Evolutionary conservation across 2,797 vertebrate species (phyloP).

Genomic region (Anguilla marmorata): DNA sequence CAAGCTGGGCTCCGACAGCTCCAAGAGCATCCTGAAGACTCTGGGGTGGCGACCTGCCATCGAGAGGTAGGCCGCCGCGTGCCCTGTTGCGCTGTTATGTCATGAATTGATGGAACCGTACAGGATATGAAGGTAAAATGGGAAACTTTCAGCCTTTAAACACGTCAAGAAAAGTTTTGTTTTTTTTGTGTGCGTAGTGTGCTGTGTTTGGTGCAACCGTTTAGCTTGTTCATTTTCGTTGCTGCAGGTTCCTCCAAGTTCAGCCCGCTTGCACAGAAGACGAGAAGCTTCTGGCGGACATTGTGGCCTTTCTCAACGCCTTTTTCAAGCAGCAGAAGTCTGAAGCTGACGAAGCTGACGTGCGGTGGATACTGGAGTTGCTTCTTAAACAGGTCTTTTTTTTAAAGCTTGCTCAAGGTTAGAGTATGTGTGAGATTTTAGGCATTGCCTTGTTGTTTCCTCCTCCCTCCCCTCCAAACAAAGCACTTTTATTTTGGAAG

Average conservation of each 20-base stretch:
- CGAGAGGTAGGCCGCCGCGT: conserved; percentile 75
- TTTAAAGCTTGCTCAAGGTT: conserved; percentile 7
- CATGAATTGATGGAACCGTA: neutral
- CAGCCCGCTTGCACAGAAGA: conserved; percentile 86
- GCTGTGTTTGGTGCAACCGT: neutral
- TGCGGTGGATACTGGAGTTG: conserved; percentile 88
- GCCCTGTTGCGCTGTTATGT: neutral
- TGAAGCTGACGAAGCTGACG: conserved; percentile 65
- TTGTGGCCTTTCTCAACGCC: conserved; percentile 87
- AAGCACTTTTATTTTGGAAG: conserved; percentile 50
- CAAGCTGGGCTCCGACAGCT: conserved; percentile 64
- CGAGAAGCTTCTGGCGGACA: conserved; percentile 86
- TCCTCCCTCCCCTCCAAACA: conserved; percentile 33
- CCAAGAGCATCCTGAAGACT: conserved; percentile 68
- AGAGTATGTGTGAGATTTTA: conserved; percentile 11
- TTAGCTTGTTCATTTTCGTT: conserved; percentile 15
- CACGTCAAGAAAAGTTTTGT: no score
- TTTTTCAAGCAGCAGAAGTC: conserved; percentile 74
- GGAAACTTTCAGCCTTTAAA: neutral
- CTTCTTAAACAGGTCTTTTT: conserved; percentile 82
- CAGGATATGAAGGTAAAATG: neutral
- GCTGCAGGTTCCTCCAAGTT: conserved; percentile 88
- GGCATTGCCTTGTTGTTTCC: conserved; percentile 39
- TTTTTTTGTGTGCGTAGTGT: no score
- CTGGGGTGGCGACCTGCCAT: conserved; percentile 81